Evolutionary conservation across 2,888 invertebrate species (phyloP), one percentile per base, ranked within the genome.

Genomic region (Scrobipalpa atriplicella): DNA sequence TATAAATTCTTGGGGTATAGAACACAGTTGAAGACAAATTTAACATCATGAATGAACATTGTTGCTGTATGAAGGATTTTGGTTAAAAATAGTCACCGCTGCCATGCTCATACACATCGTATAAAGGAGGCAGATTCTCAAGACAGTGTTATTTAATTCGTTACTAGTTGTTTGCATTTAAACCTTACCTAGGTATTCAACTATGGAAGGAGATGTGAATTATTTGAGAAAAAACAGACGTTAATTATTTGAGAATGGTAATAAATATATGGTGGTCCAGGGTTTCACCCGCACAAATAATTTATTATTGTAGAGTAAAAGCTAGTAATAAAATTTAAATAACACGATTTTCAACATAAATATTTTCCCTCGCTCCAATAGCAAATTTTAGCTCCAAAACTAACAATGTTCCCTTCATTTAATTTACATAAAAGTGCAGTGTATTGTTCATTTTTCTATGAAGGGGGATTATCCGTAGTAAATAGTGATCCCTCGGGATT

Each of bases 381-480:
- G 52, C 18, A 19, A 19, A 52, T 52, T 52, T 52, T 52, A 19
- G 8, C 19, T 19, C 19, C 19, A 52, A 19, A 52, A 52, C 19
- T 58, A 58, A 78, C 81, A 80, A 78, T 80, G 81, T 81, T 82
- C 88, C 89, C 83, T 83, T 82, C 83, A 85, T 87, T 89, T 86
- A 84, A 92, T 91, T 90, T 90, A 90, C 89, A 91, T 91, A 86
- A 90, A 85, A 87, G 86, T 85, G 78, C 78, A 72, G 74, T 77
- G 83, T 74, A 87, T 88, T 83, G 81, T 82, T 87, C 84, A 84
- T 89, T 89, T 91, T 91, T 90, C 85, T 90, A 84, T 90, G 85
- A 86, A 87, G 85, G 87, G 86, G 86, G 90, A 87, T 91, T 90
- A 90, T 86, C 84, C 77, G 74, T 79, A 82, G 84, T 86, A 84